Evolutionary conservation across 2,888 invertebrate species (phyloP).

Genomic region (Orthonychiurus folsomi): DNA sequence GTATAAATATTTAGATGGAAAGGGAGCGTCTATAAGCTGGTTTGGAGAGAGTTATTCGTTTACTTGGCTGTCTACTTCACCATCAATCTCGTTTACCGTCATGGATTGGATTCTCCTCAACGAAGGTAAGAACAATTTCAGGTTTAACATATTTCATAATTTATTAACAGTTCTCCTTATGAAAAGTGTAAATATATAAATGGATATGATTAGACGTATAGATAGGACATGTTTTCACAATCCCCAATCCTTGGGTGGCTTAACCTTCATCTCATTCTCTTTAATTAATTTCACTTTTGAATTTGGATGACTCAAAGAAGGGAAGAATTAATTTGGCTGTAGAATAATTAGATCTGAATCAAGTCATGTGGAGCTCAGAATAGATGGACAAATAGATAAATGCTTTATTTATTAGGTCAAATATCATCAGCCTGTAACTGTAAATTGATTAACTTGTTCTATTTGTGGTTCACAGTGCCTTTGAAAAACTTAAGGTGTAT

Average conservation of each 20-base stretch:
- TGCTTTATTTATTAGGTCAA: too few relatives aligned
- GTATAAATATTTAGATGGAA: slow-evolving; percentile 64
- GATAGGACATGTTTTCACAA: too few relatives aligned
- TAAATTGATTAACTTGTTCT: too few relatives aligned
- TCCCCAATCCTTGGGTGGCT: too few relatives aligned
- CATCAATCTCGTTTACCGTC: slow-evolving; percentile 79
- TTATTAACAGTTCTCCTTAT: too few relatives aligned
- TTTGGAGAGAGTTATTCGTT: slow-evolving; percentile 83
- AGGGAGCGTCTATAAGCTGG: slow-evolving; percentile 89
- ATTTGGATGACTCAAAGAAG: not conserved
- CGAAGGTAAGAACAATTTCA: slow-evolving; percentile 56
- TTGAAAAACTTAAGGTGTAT: slow-evolving; percentile 75
- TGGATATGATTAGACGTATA: too few relatives aligned
- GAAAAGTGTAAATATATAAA: too few relatives aligned
- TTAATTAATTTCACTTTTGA: not conserved
- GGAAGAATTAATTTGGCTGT: too few relatives aligned
- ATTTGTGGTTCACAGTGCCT: slow-evolving; percentile 58
- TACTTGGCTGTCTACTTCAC: slow-evolving; percentile 77
- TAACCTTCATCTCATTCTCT: not conserved
- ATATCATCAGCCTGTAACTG: too few relatives aligned
- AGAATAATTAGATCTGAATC: too few relatives aligned
- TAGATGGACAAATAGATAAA: too few relatives aligned
- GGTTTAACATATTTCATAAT: not conserved
- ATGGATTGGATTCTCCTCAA: slow-evolving; percentile 66
- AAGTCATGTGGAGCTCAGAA: too few relatives aligned